These are phyloP conservation scores for Catamblyrhynchus diadema DNA, from an alignment of 2,797 vertebrate genomes.

Conservation along the genomic window DNA sequence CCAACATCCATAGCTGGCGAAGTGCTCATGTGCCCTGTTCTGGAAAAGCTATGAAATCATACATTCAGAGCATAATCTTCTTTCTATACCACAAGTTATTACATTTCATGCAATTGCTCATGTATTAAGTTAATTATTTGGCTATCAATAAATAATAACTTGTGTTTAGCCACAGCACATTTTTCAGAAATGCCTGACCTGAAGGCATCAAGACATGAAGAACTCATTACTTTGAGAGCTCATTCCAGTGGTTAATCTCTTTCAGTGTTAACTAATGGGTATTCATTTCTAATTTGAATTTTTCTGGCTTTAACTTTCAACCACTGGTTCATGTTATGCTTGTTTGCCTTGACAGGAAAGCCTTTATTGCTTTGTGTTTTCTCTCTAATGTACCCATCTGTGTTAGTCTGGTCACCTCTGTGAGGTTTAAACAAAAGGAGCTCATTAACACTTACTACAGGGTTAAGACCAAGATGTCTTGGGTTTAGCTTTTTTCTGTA, in stretches of 20 bases:
- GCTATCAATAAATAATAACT: neutral
- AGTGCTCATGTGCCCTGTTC: neutral
- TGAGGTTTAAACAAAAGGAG: neutral
- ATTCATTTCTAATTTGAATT: neutral
- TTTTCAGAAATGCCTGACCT: neutral
- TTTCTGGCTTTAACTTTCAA: neutral
- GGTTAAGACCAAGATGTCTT: neutral
- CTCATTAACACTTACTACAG: neutral
- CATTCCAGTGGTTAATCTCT: neutral
- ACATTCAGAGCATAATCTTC: neutral
- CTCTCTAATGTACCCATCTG: neutral
- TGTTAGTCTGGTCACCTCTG: neutral
- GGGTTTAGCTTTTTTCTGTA: neutral
- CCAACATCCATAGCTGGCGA: neutral
- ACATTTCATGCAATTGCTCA: neutral
- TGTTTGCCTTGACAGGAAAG: neutral
- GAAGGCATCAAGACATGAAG: neutral
- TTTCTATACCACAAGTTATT: neutral
- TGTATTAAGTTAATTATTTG: slow-evolving; percentile 9
- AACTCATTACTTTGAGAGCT: neutral
- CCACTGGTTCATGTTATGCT: neutral
- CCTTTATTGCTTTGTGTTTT: neutral
- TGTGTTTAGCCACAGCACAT: neutral
- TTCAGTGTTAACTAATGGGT: neutral
- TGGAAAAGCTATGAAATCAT: neutral